phyloP scores from a whole-genome alignment of 2,113 vertebrate genomes.

The Chauna torquata region DNA sequence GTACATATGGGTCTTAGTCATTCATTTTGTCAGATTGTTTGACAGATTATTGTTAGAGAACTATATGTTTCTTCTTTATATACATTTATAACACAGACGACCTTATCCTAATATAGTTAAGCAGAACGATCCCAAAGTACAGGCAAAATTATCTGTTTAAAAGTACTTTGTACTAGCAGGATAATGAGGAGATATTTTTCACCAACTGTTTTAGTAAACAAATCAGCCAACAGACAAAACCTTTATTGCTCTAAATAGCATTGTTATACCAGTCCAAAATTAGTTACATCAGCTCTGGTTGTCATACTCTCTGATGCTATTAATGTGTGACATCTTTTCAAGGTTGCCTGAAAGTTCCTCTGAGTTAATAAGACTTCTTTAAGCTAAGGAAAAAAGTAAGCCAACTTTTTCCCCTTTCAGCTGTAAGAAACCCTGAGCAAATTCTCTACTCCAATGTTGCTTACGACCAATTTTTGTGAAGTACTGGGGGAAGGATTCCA shows the following conservation, averaged over 20 bases:
- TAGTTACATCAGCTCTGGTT: conserved; percentile 18
- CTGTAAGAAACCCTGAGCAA: not conserved
- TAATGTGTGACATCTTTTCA: not conserved
- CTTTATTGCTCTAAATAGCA: conserved; percentile 23
- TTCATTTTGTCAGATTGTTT: not conserved
- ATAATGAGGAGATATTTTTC: conserved; percentile 19
- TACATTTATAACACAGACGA: not conserved
- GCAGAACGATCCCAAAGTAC: not conserved
- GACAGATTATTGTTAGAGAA: not conserved
- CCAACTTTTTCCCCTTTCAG: not conserved
- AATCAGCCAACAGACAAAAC: conserved; percentile 25
- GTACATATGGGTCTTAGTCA: not conserved
- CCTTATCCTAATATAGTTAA: not conserved
- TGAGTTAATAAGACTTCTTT: not conserved
- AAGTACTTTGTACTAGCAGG: not conserved
- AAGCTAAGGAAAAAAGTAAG: not conserved
- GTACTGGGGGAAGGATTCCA: not conserved
- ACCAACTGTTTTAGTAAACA: conserved; percentile 4
- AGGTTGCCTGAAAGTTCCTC: conserved; percentile 19
- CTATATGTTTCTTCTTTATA: not conserved
- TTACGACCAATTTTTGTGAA: not conserved
- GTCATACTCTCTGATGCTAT: conserved; percentile 19
- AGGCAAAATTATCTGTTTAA: not conserved
- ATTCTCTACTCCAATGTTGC: not conserved
- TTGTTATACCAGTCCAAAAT: conserved; percentile 12